Evolutionary conservation across 2,113 vertebrate genomes (phyloP).

Genomic region (Dasyurus viverrinus): DNA sequence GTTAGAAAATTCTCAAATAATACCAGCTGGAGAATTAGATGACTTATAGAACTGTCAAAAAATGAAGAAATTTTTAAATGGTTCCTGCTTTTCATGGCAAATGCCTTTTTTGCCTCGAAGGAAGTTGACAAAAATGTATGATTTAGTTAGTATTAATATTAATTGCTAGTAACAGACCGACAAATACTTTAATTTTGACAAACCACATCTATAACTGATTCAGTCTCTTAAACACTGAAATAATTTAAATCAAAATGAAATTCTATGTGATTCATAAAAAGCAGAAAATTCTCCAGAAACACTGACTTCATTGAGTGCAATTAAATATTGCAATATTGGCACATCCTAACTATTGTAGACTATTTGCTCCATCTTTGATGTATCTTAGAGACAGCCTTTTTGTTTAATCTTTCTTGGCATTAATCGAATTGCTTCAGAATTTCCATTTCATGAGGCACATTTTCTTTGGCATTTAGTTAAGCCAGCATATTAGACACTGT

Average conservation of each 20-base stretch:
- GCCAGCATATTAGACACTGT: slow-evolving; percentile 61
- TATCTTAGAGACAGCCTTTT: slow-evolving; percentile 74
- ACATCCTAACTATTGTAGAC: slow-evolving; percentile 1
- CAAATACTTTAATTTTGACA: not conserved
- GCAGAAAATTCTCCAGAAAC: slow-evolving; percentile 33
- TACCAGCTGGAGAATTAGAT: not conserved
- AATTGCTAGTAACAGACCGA: not conserved
- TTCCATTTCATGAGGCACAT: slow-evolving; percentile 87
- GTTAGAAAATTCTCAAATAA: not conserved
- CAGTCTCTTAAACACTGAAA: slow-evolving; percentile 47
- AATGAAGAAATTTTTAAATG: slow-evolving; percentile 29
- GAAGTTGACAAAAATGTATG: slow-evolving; percentile 31
- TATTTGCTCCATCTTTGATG: slow-evolving; percentile 61
- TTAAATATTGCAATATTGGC: slow-evolving; percentile 3
- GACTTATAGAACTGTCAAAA: not conserved
- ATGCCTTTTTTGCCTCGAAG: not conserved
- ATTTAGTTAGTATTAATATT: slow-evolving; percentile 41
- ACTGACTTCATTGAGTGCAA: slow-evolving; percentile 40
- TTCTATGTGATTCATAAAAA: slow-evolving; percentile 43
- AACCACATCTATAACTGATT: slow-evolving; percentile 14
- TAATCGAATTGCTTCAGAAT: slow-evolving; percentile 86
- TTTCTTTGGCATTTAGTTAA: slow-evolving; percentile 83
- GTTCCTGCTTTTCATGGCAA: slow-evolving; percentile 28
- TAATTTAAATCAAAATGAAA: slow-evolving; percentile 47
- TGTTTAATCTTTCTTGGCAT: slow-evolving; percentile 79